Evolutionary conservation across 2,113 vertebrate genomes (phyloP).

Genomic region (Martes martes): DNA sequence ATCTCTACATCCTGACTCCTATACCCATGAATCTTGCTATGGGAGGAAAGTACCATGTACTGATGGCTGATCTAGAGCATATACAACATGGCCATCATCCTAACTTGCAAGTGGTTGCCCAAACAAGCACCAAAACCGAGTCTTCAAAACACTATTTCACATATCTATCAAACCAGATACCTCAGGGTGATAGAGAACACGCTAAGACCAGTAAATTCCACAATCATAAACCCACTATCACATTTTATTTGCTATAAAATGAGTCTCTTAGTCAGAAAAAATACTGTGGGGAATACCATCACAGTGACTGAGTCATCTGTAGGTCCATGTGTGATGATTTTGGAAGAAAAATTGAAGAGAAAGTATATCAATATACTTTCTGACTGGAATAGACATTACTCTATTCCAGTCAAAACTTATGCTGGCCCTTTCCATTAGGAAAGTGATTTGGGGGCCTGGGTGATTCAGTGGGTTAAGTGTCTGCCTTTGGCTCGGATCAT

Average conservation of each 20-base stretch:
- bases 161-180: not conserved
- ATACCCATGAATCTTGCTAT: not conserved
- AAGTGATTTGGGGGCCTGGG: not conserved
- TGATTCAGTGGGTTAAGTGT: too few relatives aligned
- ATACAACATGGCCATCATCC: not conserved
- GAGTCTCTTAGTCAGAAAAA: not conserved
- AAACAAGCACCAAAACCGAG: not conserved
- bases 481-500: too few relatives aligned
- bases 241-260: not conserved
- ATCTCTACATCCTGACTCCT: not conserved
- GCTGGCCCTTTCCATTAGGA: not conserved
- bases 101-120: not conserved
- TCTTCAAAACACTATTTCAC: not conserved
- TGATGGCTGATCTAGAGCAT: not conserved
- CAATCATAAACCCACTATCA: not conserved
- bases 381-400: too few relatives aligned
- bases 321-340: not conserved
- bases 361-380: not conserved
- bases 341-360: not conserved
- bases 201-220: not conserved
- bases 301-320: not conserved
- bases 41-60: not conserved
- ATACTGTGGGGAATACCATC: not conserved
- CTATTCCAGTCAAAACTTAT: not conserved
- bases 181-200: not conserved